Evolutionary conservation across 1,140 invertebrate species (phyloP), one percentile per base, ranked within the genome.

Genomic region (Diploscapter pachys): DNA sequence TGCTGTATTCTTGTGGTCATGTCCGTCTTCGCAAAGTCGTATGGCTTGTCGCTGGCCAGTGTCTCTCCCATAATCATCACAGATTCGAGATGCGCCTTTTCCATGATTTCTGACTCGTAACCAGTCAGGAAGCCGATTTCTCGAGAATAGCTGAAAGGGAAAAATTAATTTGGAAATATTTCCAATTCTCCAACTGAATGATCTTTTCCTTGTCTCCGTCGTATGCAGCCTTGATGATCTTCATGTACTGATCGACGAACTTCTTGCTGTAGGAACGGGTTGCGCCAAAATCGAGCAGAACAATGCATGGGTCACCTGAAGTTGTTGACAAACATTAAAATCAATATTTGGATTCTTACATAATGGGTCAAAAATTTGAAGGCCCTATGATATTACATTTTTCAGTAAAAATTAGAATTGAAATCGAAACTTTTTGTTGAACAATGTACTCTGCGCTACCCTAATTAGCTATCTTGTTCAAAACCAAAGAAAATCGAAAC

Each of bases 61-160:
- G 82, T 82, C 73, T 85, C 83, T 3, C 78, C 84, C 54, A 85
- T 65, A 54, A 85, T 84, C 51, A 66, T 64, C 54, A 84, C 85
- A 13, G 83, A 83, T 55, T 85, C 84, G 49, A 83, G 80, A 66
- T 85, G 83, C 2, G 83, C 83, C 5, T 83, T 68, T 64, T 84
- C 81, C 83, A 85, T 85, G 6, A 82, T 52, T 88, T 97, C 96
- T 0, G 93, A 92, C 88, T 99, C 97, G 87, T 96, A 96, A 79
- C 96, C 97, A 3, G 96, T 98, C 2, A 99, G 90, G 87, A 99
- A 98, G 77, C 95, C 95, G 88, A 98, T 91, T 78, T 95, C 89
- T 65, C 89, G 87, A 0, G 96, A 99, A 82, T 92, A 90, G 63
- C 89, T 87, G 56, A 3, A 84, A 80, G 57, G 57, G 66, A 51